Evolutionary conservation across 2,113 vertebrate genomes (phyloP), one percentile per base, ranked within the genome.

Genomic region (Dromaius novaehollandiae): DNA sequence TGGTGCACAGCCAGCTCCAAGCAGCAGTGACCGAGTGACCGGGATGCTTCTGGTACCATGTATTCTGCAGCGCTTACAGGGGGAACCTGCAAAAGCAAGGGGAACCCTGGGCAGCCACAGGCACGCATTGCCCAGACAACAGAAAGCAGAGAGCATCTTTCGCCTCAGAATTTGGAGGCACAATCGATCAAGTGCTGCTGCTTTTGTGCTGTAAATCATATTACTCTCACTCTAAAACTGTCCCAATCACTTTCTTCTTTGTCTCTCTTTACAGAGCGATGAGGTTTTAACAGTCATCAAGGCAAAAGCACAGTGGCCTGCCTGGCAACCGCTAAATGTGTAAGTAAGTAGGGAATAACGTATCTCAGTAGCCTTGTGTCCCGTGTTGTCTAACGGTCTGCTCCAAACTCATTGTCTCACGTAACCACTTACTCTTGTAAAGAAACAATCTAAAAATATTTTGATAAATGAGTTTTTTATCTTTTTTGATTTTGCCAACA

Each of bases 291-390:
- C 99, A 5, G 99, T 99, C 97, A 99, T 99, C 98, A 99, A 99
- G 98, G 99, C 99, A 97, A 99, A 99, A 98, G 99, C 99, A 4
- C 99, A 99, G 96, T 99, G 99, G 99, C 99, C 99, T 2, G 99
- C 99, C 90, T 99, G 99, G 99, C 99, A 99, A 92, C 99, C 99
- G 15, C 97, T 99, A 58, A 99, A 99, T 38, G 98, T 99, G 99
- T 99, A 99, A 99, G 99, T 99, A 97, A 91, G 89, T 94, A 85
- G 93, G 90, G 89, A 95, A 74, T 26, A 82, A 74, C 80, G 28
- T 38, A 64, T 92, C 79, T 58, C 48, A 12, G 11, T 22, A 84
- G 36, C 64, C 61, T 64, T 74, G 30, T 70, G 18, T 32, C 77
- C 51, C 24, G 38, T 42, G 55, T 55, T 53, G 69, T 83, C 34